These are phyloP conservation scores for Sorex fumeus DNA, from an alignment of 2,113 vertebrate species.

Conservation along the genomic window DNA sequence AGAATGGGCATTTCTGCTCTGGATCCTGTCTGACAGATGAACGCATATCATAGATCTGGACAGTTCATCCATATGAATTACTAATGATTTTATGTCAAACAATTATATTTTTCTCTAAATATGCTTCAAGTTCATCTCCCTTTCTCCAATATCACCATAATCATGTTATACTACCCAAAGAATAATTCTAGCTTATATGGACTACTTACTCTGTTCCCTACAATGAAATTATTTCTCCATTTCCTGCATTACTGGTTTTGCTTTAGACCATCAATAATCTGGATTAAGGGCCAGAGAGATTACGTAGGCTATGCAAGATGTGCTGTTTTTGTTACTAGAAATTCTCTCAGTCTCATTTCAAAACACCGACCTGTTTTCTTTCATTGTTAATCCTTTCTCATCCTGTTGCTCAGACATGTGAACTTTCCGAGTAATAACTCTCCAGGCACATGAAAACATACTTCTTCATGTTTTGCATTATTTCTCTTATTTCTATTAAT, in stretches of 20 bases:
- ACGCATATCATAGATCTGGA: not conserved
- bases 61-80: not conserved
- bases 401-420: too few species aligned
- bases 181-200: not conserved
- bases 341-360: too few species aligned
- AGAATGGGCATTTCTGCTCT: not conserved
- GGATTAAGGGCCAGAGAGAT: too few species aligned
- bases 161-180: not conserved
- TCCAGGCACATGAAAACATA: too few species aligned
- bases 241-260: not conserved
- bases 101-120: not conserved
- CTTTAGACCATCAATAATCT: not conserved
- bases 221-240: too few species aligned
- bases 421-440: too few species aligned
- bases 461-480: too few species aligned
- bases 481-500: too few species aligned
- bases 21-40: accelerated
- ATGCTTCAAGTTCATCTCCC: not conserved
- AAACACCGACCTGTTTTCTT: too few species aligned
- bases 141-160: not conserved
- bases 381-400: too few species aligned
- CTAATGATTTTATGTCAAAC: not conserved
- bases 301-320: too few species aligned
- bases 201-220: not conserved
- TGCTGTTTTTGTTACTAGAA: too few species aligned